Percentiles rank a stretch among this genome's conserved stretches.
Conservation (phyloP, 2,113 vertebrate species). For the Hemibagrus wyckioides region DNA sequence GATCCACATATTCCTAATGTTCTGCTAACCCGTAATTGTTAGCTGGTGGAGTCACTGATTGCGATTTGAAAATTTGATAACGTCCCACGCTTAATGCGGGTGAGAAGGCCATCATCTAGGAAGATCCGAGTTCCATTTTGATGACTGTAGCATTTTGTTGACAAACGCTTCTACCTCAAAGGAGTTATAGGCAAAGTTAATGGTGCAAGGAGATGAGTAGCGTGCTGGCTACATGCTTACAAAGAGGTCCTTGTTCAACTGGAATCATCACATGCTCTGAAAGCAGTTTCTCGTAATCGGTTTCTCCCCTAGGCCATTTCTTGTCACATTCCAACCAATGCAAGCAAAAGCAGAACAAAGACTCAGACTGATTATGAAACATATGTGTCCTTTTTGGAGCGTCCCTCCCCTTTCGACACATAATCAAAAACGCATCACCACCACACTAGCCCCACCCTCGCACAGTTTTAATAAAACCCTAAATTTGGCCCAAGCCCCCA, state of each 20-base stretch:
- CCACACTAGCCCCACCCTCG: neutral
- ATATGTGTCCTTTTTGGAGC: neutral
- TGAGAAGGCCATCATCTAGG: neutral
- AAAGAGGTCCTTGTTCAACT: slow-evolving; percentile 20
- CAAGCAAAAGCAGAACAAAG: slow-evolving; percentile 12
- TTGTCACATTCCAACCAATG: slow-evolving; percentile 30
- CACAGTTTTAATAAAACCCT: slow-evolving; percentile 11
- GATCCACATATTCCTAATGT: neutral
- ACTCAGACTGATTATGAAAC: slow-evolving; percentile 15
- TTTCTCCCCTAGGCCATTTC: slow-evolving; percentile 33
- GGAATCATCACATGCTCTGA: slow-evolving; percentile 26
- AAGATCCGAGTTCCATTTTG: neutral
- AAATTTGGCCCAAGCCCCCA: slow-evolving; percentile 21
- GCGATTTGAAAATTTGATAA: neutral
- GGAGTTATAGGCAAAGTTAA: neutral
- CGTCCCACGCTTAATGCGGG: neutral
- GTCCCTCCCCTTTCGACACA: neutral
- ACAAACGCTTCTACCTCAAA: neutral
- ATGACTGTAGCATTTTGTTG: slow-evolving; percentile 23
- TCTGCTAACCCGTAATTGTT: neutral
- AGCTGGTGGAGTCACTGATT: neutral
- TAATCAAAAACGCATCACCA: slow-evolving; percentile 1
- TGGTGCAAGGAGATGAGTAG: slow-evolving; percentile 9
- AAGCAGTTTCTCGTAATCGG: slow-evolving; percentile 20
- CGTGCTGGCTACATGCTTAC: neutral